A percentile compares a stretch with the other conserved stretches of the same genome.
phyloP scores from a whole-genome alignment of 1,140 invertebrate species.

The Aradophagus sp. region DNA sequence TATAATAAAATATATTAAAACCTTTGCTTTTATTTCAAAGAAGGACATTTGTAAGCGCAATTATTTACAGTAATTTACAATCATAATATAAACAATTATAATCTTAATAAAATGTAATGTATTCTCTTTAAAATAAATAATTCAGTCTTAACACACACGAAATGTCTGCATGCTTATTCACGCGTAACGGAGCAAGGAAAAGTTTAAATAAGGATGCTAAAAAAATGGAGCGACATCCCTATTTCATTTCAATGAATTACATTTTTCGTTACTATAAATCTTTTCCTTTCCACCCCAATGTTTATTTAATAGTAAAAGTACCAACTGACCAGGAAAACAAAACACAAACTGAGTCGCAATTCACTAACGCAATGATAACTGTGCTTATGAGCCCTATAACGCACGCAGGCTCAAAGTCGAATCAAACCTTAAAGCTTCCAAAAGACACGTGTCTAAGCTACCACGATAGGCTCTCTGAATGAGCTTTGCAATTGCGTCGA shows the following conservation, averaged over 20 bases:
- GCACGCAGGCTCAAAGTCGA: too few relatives aligned
- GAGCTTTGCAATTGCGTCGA: neutral
- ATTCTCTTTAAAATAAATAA: conserved; percentile 30
- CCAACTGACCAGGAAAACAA: neutral
- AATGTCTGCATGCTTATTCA: conserved; percentile 17
- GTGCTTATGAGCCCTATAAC: too few relatives aligned
- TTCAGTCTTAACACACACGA: conserved; percentile 19
- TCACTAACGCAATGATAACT: too few relatives aligned
- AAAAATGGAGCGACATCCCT: too few relatives aligned
- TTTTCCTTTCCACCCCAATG: neutral
- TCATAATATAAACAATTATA: too few relatives aligned
- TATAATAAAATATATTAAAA: too few relatives aligned
- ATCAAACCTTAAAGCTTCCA: conserved; percentile 11
- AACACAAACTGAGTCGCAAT: neutral
- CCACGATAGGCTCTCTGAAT: conserved; percentile 11
- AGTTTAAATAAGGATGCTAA: conserved; percentile 5
- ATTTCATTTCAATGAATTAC: too few relatives aligned
- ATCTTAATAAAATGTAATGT: conserved; percentile 17
- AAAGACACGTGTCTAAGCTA: conserved; percentile 15
- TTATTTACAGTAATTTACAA: conserved; percentile 30
- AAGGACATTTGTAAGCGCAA: too few relatives aligned
- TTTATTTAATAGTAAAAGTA: conserved; percentile 5
- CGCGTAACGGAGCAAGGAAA: conserved; percentile 8
- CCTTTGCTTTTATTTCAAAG: too few relatives aligned
- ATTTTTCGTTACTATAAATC: conserved; percentile 2